Evolutionary conservation across 2,113 vertebrate genomes (phyloP).

Genomic region (Empidonax alnorum): DNA sequence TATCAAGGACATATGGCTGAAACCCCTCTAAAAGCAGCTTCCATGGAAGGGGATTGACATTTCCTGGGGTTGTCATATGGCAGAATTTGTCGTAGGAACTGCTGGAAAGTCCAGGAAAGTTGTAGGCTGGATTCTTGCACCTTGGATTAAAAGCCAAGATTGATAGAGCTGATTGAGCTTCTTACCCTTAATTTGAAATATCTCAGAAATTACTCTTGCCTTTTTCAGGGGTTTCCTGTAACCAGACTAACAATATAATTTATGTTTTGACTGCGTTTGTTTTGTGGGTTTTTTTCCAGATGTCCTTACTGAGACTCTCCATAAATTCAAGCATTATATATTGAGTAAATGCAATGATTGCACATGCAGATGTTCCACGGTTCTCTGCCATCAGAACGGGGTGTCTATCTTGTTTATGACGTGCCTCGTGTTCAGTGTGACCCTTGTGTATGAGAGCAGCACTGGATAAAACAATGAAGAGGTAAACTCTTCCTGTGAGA

Average conservation of each 20-base stretch:
- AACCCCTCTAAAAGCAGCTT: neutral
- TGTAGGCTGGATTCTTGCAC: neutral
- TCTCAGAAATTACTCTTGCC: neutral
- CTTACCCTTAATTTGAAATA: neutral
- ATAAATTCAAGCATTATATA: neutral
- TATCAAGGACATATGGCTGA: neutral
- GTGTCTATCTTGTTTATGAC: neutral
- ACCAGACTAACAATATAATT: neutral
- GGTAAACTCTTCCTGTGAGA: neutral
- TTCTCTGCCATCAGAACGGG: rapidly evolving
- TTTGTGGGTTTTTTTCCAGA: neutral
- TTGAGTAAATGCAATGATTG: neutral
- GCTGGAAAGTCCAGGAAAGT: neutral
- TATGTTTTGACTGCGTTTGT: neutral
- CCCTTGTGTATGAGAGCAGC: neutral
- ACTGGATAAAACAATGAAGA: neutral
- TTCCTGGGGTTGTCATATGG: neutral
- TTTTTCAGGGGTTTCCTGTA: neutral
- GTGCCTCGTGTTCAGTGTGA: neutral
- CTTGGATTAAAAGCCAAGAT: neutral
- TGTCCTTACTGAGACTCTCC: neutral
- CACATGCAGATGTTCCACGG: neutral
- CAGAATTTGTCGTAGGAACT: neutral
- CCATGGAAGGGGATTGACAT: neutral
- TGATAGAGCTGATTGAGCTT: neutral